Conservation (phyloP, 2,888 invertebrate species). For the Balanococcus diminutus region DNA sequence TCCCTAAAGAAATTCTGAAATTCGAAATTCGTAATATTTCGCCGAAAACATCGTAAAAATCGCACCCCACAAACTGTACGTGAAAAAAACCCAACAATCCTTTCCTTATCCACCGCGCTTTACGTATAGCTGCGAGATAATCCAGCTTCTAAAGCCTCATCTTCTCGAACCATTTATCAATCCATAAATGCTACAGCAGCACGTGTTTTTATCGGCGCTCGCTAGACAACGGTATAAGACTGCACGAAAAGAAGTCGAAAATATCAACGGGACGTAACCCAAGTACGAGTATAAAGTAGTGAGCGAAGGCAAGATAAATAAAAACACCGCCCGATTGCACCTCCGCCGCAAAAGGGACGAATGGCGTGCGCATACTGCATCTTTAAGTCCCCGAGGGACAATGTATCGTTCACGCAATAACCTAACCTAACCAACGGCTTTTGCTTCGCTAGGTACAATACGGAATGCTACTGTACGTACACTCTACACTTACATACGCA, state of each 20-base stretch:
- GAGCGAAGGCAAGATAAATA: conserved; percentile 5
- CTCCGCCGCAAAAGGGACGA: conserved; percentile 17
- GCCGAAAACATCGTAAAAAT: too few species aligned
- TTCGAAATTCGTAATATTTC: too few species aligned
- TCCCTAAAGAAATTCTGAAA: too few species aligned
- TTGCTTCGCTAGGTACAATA: conserved; percentile 8
- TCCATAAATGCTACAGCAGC: background rate
- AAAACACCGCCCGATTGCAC: background rate
- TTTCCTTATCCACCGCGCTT: too few species aligned
- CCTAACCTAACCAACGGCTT: conserved; percentile 53
- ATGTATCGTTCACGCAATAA: conserved; percentile 50
- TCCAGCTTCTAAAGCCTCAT: background rate
- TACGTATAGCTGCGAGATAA: background rate
- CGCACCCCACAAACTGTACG: background rate
- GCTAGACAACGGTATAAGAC: background rate
- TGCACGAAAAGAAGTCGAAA: conserved; percentile 12
- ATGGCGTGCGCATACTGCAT: conserved; percentile 34
- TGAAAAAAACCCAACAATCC: background rate
- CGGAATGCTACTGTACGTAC: background rate
- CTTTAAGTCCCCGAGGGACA: conserved; percentile 45
- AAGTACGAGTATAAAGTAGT: background rate
- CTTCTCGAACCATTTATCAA: background rate
- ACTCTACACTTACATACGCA: background rate
- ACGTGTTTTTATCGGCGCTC: background rate
- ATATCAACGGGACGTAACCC: conserved; percentile 14